phyloP scores from a whole-genome alignment of 2,888 invertebrate genomes.

The Callyntrura sp. region DNA sequence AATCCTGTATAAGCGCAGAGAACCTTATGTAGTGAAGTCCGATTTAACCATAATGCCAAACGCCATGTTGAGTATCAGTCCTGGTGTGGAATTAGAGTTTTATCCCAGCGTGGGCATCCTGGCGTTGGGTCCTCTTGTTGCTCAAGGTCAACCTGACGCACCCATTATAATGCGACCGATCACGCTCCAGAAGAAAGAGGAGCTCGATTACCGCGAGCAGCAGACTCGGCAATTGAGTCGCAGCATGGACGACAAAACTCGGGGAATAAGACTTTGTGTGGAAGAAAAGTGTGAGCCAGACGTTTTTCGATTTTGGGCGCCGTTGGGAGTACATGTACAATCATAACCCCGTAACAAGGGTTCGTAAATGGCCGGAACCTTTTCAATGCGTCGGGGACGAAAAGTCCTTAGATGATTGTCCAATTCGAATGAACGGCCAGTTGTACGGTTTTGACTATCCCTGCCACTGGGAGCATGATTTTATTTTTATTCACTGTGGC shows the following conservation, averaged over 20 bases:
- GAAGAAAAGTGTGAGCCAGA: constrained; percentile 89
- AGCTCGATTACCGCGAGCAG: constrained; percentile 41
- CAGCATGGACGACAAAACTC: constrained; percentile 72
- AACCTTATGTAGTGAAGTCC: constrained; percentile 92
- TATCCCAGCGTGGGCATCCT: constrained; percentile 98
- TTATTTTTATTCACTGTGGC: constrained; percentile 97
- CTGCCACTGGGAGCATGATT: constrained; percentile 95
- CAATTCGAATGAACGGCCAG: constrained; percentile 94
- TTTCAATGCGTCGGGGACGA: constrained; percentile 88
- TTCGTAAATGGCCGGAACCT: constrained; percentile 98
- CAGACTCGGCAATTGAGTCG: constrained; percentile 7
- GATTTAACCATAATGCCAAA: constrained; percentile 99
- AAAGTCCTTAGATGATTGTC: constrained; percentile 85
- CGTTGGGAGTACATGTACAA: constrained; percentile 96
- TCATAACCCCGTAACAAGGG: constrained; percentile 93
- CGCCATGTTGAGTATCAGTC: constrained; percentile 93
- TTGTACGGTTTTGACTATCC: constrained; percentile 92
- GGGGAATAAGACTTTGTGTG: constrained; percentile 91
- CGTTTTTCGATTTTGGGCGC: constrained; percentile 93
- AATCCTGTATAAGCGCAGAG: constrained; percentile 88
- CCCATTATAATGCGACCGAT: constrained; percentile 92
- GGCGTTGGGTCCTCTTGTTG: constrained; percentile 95
- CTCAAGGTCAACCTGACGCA: constrained; percentile 91
- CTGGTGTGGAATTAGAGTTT: constrained; percentile 97
- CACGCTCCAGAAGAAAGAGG: constrained; percentile 80